Conservation (phyloP, 2,888 invertebrate species). For the Amaurobius ferox region DNA sequence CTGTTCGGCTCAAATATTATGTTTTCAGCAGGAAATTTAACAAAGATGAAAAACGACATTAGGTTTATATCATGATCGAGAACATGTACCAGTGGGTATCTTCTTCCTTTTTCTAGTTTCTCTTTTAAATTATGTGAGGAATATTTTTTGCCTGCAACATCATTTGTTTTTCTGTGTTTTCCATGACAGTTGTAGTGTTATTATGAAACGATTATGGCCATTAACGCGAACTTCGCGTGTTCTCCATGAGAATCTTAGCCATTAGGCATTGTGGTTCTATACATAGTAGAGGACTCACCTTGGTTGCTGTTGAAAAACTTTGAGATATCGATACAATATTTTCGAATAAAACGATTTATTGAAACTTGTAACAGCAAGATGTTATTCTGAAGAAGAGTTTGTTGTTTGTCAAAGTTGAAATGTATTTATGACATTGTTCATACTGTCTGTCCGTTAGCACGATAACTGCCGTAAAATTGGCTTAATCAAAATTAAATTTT, state of each 20-base stretch:
- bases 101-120: not conserved
- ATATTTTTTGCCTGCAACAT: not conserved
- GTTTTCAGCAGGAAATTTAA: not conserved
- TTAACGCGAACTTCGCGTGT: constrained; percentile 2
- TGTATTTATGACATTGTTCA: too few relatives aligned
- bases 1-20: not conserved
- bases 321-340: too few relatives aligned
- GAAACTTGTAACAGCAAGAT: too few relatives aligned
- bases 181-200: not conserved
- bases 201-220: not conserved
- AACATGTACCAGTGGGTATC: not conserved
- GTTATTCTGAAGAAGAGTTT: too few relatives aligned
- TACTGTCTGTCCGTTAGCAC: too few relatives aligned
- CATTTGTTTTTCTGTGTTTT: not conserved
- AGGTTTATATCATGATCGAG: not conserved
- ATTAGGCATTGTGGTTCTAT: too few relatives aligned
- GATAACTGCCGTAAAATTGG: too few relatives aligned
- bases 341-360: too few relatives aligned
- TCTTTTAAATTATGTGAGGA: not conserved
- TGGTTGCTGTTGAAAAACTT: too few relatives aligned
- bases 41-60: not conserved
- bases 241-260: not conserved
- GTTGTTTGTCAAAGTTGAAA: too few relatives aligned
- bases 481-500: too few relatives aligned
- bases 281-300: too few relatives aligned